Evolutionary conservation across 2,888 invertebrate species (phyloP), one percentile per base, ranked within the genome.

Genomic region (Rotaria magnacalcarata): DNA sequence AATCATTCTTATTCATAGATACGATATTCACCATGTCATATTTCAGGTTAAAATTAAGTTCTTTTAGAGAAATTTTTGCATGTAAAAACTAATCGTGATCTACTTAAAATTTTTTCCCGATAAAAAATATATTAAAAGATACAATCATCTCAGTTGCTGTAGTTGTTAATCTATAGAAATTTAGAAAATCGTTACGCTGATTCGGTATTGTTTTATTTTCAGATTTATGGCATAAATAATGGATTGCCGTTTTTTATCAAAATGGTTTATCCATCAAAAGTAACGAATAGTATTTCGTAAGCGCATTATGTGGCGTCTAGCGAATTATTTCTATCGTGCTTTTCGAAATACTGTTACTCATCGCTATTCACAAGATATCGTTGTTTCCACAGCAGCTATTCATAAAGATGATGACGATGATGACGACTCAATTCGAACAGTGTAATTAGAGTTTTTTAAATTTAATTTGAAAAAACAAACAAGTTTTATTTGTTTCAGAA

Each of bases 281-380:
- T 27, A 67, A 41, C 34, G 67, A 67, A 67, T 14, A 34, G 0
- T 34, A 34, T 34, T 67, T 67, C 34, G 34, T 67, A 67, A 41
- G 4, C 19, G 6, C 6, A 67, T 67, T 34, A 80, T 80, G 80
- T 80, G 80, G 80, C 80, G 80, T 80, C n/a, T 80, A 14, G 80
- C 80, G 10, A 80, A 47, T 47, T 47, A 5, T 16, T 11, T 80
- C 3, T 47, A 80, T 47, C 80, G 80, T 47, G 80, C 80, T n/a
- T 80, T 80, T 80, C 80, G 80, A 41, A 80, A 47, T 7, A n/a
- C n/a, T 11, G n/a, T 47, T 21, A n/a, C 11, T 47, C 47, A 47
- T 80, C 80, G 47, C n/a, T 47, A n/a, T 80, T 34, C 80, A 24
- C 47, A 80, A 80, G 80, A 80, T 80, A 47, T 47, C 0, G 4